Evolutionary conservation across 2,888 invertebrate genomes (phyloP).

Genomic region (Agriopis marginaria): DNA sequence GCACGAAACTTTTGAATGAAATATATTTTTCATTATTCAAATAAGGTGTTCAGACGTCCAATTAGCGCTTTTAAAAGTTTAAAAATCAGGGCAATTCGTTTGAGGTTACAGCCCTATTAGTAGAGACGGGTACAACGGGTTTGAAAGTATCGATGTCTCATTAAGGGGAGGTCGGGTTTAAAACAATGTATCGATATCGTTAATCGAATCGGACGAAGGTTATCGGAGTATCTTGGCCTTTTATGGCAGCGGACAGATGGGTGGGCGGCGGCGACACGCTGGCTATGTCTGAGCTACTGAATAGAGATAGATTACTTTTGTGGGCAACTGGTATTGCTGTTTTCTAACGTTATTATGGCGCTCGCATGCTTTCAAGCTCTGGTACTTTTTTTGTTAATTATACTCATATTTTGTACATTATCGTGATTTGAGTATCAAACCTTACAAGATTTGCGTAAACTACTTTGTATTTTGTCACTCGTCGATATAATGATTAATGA

Average conservation of each 20-base stretch:
- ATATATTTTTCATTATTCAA: constrained; percentile 46
- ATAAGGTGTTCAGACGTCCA: constrained; percentile 52
- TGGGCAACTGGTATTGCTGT: constrained; percentile 13
- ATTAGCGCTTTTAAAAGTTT: constrained; percentile 63
- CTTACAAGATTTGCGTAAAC: not conserved
- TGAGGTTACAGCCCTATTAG: constrained; percentile 67
- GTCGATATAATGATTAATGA: not conserved
- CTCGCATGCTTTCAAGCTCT: not conserved
- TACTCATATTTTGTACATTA: too few relatives aligned
- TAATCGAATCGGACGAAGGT: constrained; percentile 42
- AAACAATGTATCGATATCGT: constrained; percentile 57
- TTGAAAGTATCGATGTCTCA: constrained; percentile 63
- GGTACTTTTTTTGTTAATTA: not conserved
- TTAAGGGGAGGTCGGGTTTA: constrained; percentile 59
- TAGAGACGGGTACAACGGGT: constrained; percentile 57
- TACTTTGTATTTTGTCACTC: too few relatives aligned
- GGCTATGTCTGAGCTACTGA: constrained; percentile 41
- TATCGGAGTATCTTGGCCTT: constrained; percentile 40
- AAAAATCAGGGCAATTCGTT: constrained; percentile 64
- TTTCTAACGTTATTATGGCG: constrained; percentile 6
- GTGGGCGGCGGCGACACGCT: constrained; percentile 51
- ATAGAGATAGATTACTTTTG: constrained; percentile 22
- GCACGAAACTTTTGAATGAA: constrained; percentile 50
- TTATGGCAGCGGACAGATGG: constrained; percentile 40
- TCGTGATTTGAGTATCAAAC: too few relatives aligned